Evolutionary conservation across 1,140 invertebrate genomes (phyloP).

Genomic region (Brachionus paranguensis): DNA sequence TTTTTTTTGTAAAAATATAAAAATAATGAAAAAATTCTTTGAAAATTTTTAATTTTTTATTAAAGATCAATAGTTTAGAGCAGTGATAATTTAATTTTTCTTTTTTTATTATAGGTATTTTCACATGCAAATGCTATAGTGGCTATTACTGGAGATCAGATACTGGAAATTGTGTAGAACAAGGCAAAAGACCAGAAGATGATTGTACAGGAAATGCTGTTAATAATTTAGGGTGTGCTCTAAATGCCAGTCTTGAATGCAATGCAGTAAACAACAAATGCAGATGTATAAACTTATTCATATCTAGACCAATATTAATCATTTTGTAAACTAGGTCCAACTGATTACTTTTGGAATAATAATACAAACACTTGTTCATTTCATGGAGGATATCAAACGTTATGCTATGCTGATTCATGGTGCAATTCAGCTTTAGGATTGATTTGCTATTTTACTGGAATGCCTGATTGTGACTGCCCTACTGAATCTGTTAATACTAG

Average conservation of each 20-base stretch:
- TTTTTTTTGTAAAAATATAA: too few relatives aligned
- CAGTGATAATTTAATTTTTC: background rate
- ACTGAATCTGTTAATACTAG: background rate
- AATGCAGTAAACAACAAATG: background rate
- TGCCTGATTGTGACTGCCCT: background rate
- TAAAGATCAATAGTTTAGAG: too few relatives aligned
- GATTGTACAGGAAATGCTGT: background rate
- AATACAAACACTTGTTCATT: background rate
- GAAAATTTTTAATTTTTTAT: background rate
- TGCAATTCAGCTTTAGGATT: background rate
- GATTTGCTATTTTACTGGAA: background rate
- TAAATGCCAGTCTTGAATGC: constrained; percentile 1
- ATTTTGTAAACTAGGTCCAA: constrained; percentile 2
- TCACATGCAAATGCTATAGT: constrained; percentile 6
- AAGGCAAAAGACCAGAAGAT: background rate
- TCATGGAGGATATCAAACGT: background rate
- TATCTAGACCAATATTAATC: too few relatives aligned
- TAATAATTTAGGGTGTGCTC: background rate
- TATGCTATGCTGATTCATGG: constrained; percentile 21
- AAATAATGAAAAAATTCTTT: background rate
- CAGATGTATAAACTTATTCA: background rate
- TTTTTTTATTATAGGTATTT: background rate
- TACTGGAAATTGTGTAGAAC: background rate
- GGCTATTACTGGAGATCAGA: constrained; percentile 25
- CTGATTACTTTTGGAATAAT: constrained; percentile 14